Percentiles rank a stretch among this genome's conserved stretches.
Evolutionary conservation across 1,140 invertebrate species (phyloP).

Genomic region (Metopolophium dirhodum): DNA sequence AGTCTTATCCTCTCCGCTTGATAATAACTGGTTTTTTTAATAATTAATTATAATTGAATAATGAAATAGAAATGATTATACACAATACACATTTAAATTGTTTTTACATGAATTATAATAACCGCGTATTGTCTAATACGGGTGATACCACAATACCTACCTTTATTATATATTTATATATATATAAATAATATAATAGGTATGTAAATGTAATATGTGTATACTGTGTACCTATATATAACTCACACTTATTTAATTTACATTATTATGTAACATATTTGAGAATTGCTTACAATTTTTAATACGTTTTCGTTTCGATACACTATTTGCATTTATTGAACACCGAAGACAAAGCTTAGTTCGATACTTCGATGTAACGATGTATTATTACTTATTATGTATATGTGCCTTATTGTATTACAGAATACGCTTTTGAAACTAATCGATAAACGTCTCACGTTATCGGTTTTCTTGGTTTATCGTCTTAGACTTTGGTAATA

Average conservation of each 20-base stretch:
- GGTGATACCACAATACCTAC: too few species aligned
- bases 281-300: not conserved
- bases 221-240: not conserved
- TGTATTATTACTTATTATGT: not conserved
- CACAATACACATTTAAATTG: not conserved
- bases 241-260: not conserved
- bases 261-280: not conserved
- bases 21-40: not conserved
- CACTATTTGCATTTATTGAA: not conserved
- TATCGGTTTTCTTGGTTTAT: too few species aligned
- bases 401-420: too few species aligned
- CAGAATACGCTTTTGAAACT: too few species aligned
- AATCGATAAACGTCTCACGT: too few species aligned
- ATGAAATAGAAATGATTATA: not conserved
- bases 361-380: not conserved
- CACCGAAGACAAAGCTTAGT: not conserved
- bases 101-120: not conserved
- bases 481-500: too few species aligned
- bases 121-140: too few species aligned
- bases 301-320: not conserved
- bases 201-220: too few species aligned
- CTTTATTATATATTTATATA: not conserved
- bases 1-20: not conserved
- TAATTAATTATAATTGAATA: not conserved
- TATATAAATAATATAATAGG: not conserved